Conservation (phyloP, 53 echinoderm and acorn worm genomes). For the Holothuria leucospilota region DNA sequence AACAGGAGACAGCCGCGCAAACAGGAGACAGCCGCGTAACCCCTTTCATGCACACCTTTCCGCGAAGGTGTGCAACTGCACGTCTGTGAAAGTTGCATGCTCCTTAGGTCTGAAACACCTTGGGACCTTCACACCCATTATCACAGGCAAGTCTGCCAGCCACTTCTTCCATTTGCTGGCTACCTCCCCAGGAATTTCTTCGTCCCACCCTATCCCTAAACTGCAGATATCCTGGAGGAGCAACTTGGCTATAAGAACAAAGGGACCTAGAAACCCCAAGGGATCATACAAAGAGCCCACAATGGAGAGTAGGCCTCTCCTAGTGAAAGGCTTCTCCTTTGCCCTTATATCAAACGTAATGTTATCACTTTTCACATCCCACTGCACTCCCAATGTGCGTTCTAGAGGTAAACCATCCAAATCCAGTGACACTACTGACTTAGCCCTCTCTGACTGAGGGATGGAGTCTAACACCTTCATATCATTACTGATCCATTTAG, state of each 20-base stretch:
- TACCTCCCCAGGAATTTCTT: constrained; percentile 57
- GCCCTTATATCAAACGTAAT: constrained; percentile 54
- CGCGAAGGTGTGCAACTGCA: too few relatives aligned
- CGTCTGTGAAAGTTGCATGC: too few relatives aligned
- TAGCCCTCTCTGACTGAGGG: constrained; percentile 58
- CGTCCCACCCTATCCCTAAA: constrained; percentile 64
- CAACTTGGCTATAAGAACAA: constrained; percentile 60
- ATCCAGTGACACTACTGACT: constrained; percentile 51
- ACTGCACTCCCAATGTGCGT: constrained; percentile 57
- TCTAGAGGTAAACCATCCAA: constrained; percentile 66
- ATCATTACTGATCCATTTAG: constrained; percentile 72
- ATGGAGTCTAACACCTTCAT: constrained; percentile 45
- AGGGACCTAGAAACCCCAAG: constrained; percentile 62
- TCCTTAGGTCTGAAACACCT: too few relatives aligned
- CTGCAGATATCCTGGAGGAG: constrained; percentile 63
- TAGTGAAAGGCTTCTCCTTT: constrained; percentile 52
- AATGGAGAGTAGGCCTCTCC: constrained; percentile 64
- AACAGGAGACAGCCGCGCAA: too few relatives aligned
- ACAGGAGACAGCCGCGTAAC: too few relatives aligned
- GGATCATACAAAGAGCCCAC: constrained; percentile 70
- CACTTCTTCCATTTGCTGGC: constrained; percentile 40
- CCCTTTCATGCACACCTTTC: too few relatives aligned
- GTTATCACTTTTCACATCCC: constrained; percentile 55
- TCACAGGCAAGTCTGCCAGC: constrained; percentile 55
- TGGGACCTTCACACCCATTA: too few relatives aligned